Base-by-base conservation (phyloP, 2,797 vertebrate species). In the Aphelocoma californica region DNA sequence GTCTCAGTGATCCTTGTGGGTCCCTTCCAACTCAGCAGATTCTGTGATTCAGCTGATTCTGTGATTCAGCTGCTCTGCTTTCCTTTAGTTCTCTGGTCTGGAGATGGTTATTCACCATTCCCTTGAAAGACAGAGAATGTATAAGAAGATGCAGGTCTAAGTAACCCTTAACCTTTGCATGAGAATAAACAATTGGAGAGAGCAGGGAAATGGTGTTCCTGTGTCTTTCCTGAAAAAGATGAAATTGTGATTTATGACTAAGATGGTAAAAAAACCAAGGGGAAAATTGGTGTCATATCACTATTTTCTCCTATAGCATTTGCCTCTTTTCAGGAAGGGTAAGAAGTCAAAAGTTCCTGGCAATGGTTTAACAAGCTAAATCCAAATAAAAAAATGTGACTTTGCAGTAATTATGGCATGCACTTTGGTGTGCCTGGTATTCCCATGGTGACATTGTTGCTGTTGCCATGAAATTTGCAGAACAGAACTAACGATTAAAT, bases 341-440 rank as follows among this genome's bases (percentile, higher is more conserved):
- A 77, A 84, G 34, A 93, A 86, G 29, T 72, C 53, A 75, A 57
- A 75, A 92, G 26, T 32, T 69, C 62, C 57, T 85, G 80, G 38
- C 23, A 58, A 40, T 71, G 18, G 40, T 57, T 79, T 82, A 62
- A 78, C 28, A 73, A 85, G 26, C 40, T 51, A 67, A 81, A 85
- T 65, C 77, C 70, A 84, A 93, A 78, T 47, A 32, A 96, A 54
- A 36, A 71, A 82, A 73, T 57, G 29, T 92, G 67, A 84, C 79
- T 95, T 92, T 69, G 42, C 54, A 90, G 86, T 62, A 86, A 81
- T 92, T 81, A 66, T 53, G 81, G 50, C 56, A 40, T 60, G 23
- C 42, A 88, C 20, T 58, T 18, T 31, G 7, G n/a, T 84, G 81
- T 92, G 54, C 25, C 44, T 81, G 38, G 16, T 85, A 81, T 92